These are phyloP conservation scores for Platerodrilus igneus DNA, from an alignment of 2,888 invertebrate genomes.

Conservation along the genomic window DNA sequence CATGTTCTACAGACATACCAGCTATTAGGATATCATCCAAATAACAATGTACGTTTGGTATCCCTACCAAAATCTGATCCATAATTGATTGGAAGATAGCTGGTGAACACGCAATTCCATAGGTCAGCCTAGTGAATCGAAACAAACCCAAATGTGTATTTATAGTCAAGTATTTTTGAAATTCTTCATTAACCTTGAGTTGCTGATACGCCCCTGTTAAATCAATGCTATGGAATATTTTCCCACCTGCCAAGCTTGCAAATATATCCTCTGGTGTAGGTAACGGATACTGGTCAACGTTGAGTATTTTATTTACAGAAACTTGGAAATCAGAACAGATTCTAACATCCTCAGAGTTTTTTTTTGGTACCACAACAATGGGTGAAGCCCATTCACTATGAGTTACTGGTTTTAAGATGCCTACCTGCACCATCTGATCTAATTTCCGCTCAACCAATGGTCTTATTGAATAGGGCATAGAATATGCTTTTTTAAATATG, in stretches of 20 bases:
- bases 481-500: no score
- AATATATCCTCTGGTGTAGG: conserved; percentile 35
- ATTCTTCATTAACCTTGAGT: conserved; percentile 26
- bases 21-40: conserved; percentile 28
- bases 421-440: no score
- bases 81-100: conserved; percentile 27
- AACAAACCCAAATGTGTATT: conserved; percentile 32
- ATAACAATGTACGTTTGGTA: conserved; percentile 17
- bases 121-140: conserved; percentile 28
- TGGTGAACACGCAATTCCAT: conserved; percentile 30
- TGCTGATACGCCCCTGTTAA: conserved; percentile 33
- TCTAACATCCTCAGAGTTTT: no score
- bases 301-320: conserved; percentile 30
- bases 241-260: conserved; percentile 28
- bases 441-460: no score
- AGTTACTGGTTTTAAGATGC: no score
- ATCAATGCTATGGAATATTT: conserved; percentile 30
- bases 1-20: conserved; percentile 19
- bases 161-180: conserved; percentile 28
- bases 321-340: conserved; percentile 38
- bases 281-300: conserved; percentile 34
- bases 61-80: conserved; percentile 15
- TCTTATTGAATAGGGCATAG: no score
- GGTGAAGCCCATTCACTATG: no score
- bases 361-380: no score